A percentile compares a stretch with the other conserved stretches of the same genome.
Conservation (phyloP, 2,113 vertebrate species). For the Gobio gobio region DNA sequence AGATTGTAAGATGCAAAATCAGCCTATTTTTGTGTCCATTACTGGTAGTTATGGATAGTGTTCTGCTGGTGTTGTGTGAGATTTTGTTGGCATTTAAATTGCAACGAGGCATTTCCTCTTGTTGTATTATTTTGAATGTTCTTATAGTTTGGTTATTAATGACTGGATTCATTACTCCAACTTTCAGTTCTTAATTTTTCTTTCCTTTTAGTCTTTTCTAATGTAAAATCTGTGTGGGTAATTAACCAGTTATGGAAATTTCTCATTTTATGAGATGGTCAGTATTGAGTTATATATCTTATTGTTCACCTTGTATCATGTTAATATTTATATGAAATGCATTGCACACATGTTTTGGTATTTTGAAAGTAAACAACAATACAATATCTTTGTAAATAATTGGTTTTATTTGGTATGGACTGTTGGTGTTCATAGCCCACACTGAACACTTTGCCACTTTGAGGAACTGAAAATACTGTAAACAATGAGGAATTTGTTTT, state of each 20-base stretch:
- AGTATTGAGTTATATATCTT: neutral
- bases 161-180: neutral
- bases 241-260: neutral
- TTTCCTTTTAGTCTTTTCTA: neutral
- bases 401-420: constrained; percentile 46
- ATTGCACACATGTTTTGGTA: neutral
- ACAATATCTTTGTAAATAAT: neutral
- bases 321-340: constrained; percentile 32
- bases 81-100: neutral
- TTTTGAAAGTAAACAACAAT: neutral
- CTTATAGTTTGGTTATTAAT: neutral
- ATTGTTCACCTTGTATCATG: neutral
- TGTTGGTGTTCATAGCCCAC: neutral
- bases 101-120: neutral
- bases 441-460: constrained; percentile 5
- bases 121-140: neutral
- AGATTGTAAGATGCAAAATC: neutral
- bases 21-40: neutral
- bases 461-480: neutral
- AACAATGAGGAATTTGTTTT: neutral
- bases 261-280: neutral
- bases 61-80: neutral
- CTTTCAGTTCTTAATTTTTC: neutral
- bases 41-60: neutral
- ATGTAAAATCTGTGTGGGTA: neutral